Percentiles rank a stretch among this genome's conserved stretches.
Conservation (phyloP, 2,888 invertebrate genomes). For the Neuroscelio doddi region DNA sequence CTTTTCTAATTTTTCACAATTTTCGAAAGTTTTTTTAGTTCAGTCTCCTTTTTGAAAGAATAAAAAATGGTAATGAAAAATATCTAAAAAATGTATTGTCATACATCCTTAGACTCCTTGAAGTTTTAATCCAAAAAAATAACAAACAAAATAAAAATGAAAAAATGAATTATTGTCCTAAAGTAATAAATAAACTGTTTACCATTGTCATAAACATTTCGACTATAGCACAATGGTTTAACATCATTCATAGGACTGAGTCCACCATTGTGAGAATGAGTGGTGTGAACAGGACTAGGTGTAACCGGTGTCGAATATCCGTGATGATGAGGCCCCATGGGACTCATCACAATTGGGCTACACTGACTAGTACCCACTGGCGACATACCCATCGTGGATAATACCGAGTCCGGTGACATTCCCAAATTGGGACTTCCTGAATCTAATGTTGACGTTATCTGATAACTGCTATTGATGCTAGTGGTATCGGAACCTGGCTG, state of each 20-base stretch:
- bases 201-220: slow-evolving; percentile 64
- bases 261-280: slow-evolving; percentile 61
- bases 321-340: slow-evolving; percentile 67
- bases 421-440: slow-evolving; percentile 65
- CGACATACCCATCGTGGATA: slow-evolving; percentile 68
- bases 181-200: slow-evolving; percentile 18
- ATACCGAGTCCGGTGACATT: slow-evolving; percentile 60
- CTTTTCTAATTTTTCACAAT: too few species aligned
- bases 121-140: too few species aligned
- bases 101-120: too few species aligned
- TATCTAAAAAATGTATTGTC: too few species aligned
- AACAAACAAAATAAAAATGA: background rate
- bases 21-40: too few species aligned
- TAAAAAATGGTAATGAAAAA: too few species aligned
- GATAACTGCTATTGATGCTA: slow-evolving; percentile 58
- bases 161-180: slow-evolving; percentile 3
- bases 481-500: slow-evolving; percentile 32
- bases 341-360: slow-evolving; percentile 66
- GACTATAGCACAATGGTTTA: slow-evolving; percentile 65
- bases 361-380: slow-evolving; percentile 60
- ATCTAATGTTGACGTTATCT: slow-evolving; percentile 62
- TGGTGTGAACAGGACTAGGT: slow-evolving; percentile 65
- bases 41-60: too few species aligned
- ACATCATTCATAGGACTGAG: slow-evolving; percentile 68
- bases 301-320: slow-evolving; percentile 66